A percentile compares a stretch with the other conserved stretches of the same genome.
Evolutionary conservation across 2,888 invertebrate genomes (phyloP).

Genomic region (Spisula subtruncata): DNA sequence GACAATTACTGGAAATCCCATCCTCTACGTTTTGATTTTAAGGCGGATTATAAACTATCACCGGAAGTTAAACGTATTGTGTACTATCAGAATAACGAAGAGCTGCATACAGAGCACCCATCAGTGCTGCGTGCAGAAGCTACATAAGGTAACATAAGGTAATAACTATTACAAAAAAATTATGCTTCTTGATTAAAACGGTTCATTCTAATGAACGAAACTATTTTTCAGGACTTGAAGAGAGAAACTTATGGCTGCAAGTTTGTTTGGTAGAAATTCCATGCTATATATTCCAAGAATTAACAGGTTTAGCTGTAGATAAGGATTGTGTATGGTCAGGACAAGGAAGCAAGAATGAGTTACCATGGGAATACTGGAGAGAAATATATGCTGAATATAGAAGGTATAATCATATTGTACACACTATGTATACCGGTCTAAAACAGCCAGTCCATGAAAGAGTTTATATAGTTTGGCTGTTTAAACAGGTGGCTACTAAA

Average conservation of each 20-base stretch:
- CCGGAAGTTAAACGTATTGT: too few relatives aligned
- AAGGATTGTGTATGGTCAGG: constrained; percentile 51
- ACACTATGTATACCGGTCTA: too few relatives aligned
- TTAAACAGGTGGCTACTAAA: too few relatives aligned
- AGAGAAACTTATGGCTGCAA: constrained; percentile 60
- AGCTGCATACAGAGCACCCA: too few relatives aligned
- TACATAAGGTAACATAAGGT: too few relatives aligned
- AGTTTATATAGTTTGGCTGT: too few relatives aligned
- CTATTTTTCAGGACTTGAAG: not conserved
- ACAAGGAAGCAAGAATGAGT: constrained; percentile 48
- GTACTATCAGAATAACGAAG: too few relatives aligned
- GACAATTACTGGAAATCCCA: too few relatives aligned
- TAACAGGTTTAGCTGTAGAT: constrained; percentile 60
- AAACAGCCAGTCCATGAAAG: too few relatives aligned
- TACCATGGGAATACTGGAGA: constrained; percentile 74
- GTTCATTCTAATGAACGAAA: not conserved
- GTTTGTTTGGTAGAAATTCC: constrained; percentile 71
- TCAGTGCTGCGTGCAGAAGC: too few relatives aligned
- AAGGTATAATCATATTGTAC: constrained; percentile 54
- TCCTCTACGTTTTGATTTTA: too few relatives aligned
- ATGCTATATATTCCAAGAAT: constrained; percentile 56
- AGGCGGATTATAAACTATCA: too few relatives aligned
- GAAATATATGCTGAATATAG: constrained; percentile 72
- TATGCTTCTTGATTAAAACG: not conserved
- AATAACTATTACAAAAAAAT: not conserved